These are phyloP conservation scores for Oligia fasciuncula DNA, from an alignment of 2,888 invertebrate genomes.

Conservation along the genomic window DNA sequence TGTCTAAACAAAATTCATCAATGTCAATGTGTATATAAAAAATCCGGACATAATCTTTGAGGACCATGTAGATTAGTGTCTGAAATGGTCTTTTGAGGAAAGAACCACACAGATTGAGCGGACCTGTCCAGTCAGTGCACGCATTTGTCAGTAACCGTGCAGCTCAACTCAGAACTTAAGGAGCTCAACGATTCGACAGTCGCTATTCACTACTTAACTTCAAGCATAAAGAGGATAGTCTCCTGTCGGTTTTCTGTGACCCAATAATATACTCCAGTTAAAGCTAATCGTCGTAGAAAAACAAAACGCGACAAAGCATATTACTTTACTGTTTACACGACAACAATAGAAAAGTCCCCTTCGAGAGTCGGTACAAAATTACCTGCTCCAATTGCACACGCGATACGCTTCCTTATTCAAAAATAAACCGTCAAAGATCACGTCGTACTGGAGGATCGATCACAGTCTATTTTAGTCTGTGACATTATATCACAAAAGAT, in stretches of 20 bases:
- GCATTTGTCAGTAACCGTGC: too few species aligned
- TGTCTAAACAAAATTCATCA: too few species aligned
- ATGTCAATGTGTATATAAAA: too few species aligned
- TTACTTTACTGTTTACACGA: background rate
- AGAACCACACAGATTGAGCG: too few species aligned
- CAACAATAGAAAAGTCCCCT: slow-evolving; percentile 1
- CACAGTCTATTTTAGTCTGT: slow-evolving; percentile 60
- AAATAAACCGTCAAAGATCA: slow-evolving; percentile 65
- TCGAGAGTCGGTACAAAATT: slow-evolving; percentile 41
- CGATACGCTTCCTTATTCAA: slow-evolving; percentile 59
- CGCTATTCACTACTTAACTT: too few species aligned
- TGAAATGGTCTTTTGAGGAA: too few species aligned
- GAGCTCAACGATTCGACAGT: too few species aligned
- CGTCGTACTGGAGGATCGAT: slow-evolving; percentile 64
- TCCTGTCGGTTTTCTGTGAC: background rate
- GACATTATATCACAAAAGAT: slow-evolving; percentile 47
- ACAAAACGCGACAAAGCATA: slow-evolving; percentile 7
- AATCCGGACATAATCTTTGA: too few species aligned
- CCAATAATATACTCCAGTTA: background rate
- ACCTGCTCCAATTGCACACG: slow-evolving; percentile 49
- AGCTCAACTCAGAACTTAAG: too few species aligned
- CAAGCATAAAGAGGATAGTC: too few species aligned
- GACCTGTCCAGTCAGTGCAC: too few species aligned
- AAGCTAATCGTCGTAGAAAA: background rate
- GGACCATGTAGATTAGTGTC: too few species aligned